Evolutionary conservation across 2,797 vertebrate species (phyloP), one percentile per base, ranked within the genome.

Genomic region (Phalloptychus januarius): DNA sequence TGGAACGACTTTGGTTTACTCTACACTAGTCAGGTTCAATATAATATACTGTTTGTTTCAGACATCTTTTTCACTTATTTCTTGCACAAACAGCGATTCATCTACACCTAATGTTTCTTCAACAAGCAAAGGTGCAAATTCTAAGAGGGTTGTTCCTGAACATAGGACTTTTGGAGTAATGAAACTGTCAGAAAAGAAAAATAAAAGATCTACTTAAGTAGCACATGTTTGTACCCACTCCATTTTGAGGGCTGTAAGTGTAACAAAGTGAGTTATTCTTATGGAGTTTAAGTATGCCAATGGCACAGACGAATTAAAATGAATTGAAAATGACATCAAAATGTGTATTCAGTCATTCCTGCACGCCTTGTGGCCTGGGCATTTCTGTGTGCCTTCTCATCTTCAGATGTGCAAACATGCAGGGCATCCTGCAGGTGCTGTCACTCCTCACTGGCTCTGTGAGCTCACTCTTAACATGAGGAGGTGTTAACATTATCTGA

Each of bases 101-200:
- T 83, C 75, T 42, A 3, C 10, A 77, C 65, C 71, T 76, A 72
- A 79, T 88, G 86, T 87, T 72, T 86, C 78, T 76, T 76, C 42
- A 18, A 85, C 74, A 71, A 85, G 86, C 84, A 83, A 73, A 83
- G 91, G 85, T 86, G 85, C 77, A 78, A 79, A 73, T 86, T 79
- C 72, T 78, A 44, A 85, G 83, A 83, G 23, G 54, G 67, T 74
- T 0, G 50, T 79, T 85, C 82, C 77, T 83, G 78, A 90, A 91
- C 82, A 77, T 77, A 58, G 85, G 56, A 81, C 78, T 86, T 80
- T 78, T 71, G 52, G 65, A 4, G 72, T 85, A 91, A 92, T 86
- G 84, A 90, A 91, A 87, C 90, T 91, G 89, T 93, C 87, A 85
- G 85, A 7, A 36, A 36, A 8, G 11, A 25, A 86, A 83, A 81